These are phyloP conservation scores for Gallinago nigripennis DNA, from an alignment of 2,797 vertebrate species.

Conservation along the genomic window DNA sequence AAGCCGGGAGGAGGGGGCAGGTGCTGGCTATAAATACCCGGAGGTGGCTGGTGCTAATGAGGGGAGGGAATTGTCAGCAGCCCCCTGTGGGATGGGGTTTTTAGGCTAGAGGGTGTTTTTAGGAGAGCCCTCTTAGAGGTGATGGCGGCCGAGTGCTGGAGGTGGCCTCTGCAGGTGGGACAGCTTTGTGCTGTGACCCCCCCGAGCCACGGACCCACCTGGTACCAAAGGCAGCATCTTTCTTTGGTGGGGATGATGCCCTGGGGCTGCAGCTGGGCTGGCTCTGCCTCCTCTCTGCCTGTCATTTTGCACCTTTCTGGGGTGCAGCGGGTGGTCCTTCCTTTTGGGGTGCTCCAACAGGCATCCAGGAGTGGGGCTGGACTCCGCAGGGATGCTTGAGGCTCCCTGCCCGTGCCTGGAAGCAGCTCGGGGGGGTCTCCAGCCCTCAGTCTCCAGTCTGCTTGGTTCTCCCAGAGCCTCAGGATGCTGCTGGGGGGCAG, in stretches of 20 bases:
- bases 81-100: neutral
- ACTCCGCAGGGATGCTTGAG: neutral
- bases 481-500: neutral
- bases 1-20: neutral
- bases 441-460: neutral
- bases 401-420: neutral
- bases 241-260: neutral
- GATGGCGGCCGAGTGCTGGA: neutral
- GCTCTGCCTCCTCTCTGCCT: neutral
- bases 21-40: slow-evolving; percentile 49
- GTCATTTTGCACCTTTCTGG: neutral
- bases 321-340: accelerated
- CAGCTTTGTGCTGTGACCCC: neutral
- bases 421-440: accelerated
- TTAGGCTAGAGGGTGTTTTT: neutral
- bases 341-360: accelerated
- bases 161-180: neutral
- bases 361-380: accelerated
- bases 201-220: neutral
- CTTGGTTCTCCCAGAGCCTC: neutral
- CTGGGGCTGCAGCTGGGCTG: neutral
- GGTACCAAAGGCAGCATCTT: neutral
- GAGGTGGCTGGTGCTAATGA: slow-evolving; percentile 47
- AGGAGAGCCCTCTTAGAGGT: neutral
- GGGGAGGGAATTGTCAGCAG: slow-evolving; percentile 39